Percentiles rank a stretch among this genome's conserved stretches.
These are phyloP conservation scores for Mormyrus lacerda DNA, from an alignment of 2,113 vertebrate genomes.

Conservation along the genomic window DNA sequence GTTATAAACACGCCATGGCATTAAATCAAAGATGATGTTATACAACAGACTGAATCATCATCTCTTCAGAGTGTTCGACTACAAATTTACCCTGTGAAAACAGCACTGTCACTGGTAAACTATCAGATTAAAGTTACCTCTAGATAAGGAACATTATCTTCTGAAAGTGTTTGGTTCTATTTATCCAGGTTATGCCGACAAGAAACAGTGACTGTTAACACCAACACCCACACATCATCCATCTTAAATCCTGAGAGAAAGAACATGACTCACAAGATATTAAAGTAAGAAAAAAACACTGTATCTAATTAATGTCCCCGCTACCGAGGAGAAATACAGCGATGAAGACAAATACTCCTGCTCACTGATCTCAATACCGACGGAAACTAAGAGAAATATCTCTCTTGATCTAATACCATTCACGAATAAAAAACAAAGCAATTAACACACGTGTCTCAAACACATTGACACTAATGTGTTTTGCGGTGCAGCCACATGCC, in stretches of 20 bases:
- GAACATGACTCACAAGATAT: constrained; percentile 6
- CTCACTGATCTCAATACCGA: background rate
- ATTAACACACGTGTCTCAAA: background rate
- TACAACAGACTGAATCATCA: background rate
- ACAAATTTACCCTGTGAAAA: background rate
- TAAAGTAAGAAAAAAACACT: background rate
- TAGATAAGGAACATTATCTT: background rate
- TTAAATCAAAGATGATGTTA: background rate
- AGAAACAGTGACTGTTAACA: background rate
- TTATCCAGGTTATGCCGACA: background rate
- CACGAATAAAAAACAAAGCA: background rate
- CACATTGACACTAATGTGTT: background rate
- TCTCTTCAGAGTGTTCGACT: background rate
- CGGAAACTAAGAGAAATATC: background rate
- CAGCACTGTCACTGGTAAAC: background rate
- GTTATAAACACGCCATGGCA: background rate
- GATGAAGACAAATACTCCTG: background rate
- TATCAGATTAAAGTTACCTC: background rate
- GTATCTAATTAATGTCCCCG: background rate
- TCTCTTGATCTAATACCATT: background rate
- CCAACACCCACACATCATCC: background rate
- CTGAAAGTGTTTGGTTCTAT: background rate
- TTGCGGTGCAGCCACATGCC: background rate
- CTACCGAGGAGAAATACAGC: background rate
- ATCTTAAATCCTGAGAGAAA: background rate